These are phyloP conservation scores for Phalera bucephala DNA, from an alignment of 2,888 invertebrate genomes.

Conservation along the genomic window DNA sequence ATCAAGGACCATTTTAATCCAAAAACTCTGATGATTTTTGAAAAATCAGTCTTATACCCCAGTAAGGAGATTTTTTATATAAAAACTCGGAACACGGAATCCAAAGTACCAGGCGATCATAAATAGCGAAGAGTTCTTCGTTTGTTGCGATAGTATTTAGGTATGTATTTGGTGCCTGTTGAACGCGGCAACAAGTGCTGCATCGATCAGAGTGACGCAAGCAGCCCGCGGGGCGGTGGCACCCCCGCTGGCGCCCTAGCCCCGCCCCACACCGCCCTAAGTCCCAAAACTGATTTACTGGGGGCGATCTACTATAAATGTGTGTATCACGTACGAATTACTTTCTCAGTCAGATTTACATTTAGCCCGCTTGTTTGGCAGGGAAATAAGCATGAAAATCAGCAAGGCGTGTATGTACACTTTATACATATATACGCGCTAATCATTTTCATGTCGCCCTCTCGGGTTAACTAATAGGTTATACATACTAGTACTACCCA, in stretches of 20 bases:
- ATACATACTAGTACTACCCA: too few relatives aligned
- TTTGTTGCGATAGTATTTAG: slow-evolving; percentile 36
- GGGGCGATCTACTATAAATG: slow-evolving; percentile 43
- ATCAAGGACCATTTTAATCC: too few relatives aligned
- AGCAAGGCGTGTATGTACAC: too few relatives aligned
- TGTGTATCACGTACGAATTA: slow-evolving; percentile 18
- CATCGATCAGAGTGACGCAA: slow-evolving; percentile 76
- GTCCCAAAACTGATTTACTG: slow-evolving; percentile 52
- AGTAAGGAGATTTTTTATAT: too few relatives aligned
- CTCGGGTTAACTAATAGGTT: too few relatives aligned
- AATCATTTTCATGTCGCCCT: too few relatives aligned
- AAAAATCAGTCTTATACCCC: too few relatives aligned
- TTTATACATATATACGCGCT: too few relatives aligned
- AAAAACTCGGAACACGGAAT: slow-evolving; percentile 6
- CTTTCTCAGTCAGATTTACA: too few relatives aligned
- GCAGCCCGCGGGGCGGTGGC: slow-evolving; percentile 29
- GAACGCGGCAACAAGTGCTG: slow-evolving; percentile 77
- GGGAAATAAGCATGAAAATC: too few relatives aligned
- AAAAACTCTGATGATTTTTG: too few relatives aligned
- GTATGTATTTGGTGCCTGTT: slow-evolving; percentile 66
- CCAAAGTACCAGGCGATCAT: slow-evolving; percentile 29
- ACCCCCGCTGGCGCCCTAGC: slow-evolving; percentile 30
- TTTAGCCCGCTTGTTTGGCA: too few relatives aligned
- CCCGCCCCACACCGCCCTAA: slow-evolving; percentile 9
- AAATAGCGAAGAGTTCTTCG: slow-evolving; percentile 24